Percentiles rank a stretch among this genome's conserved stretches.
Conservation (phyloP, 2,797 vertebrate genomes). For the Oreonectes daqikongensis region DNA sequence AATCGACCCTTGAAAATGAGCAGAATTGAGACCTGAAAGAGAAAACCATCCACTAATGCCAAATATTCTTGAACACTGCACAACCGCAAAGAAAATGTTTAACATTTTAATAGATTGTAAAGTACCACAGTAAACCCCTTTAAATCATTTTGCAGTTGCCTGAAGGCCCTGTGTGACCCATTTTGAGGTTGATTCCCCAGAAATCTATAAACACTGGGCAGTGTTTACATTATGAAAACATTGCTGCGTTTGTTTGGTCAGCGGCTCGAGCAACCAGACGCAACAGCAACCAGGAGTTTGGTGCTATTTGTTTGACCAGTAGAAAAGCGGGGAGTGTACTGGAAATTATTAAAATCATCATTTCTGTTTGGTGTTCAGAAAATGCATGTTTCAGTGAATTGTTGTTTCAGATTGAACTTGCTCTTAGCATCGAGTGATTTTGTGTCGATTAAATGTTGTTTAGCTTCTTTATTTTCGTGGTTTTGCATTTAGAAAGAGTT, state of each 20-base stretch:
- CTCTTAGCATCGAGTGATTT: background rate
- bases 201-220: background rate
- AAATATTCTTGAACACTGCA: background rate
- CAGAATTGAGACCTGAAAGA: no score
- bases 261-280: background rate
- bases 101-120: background rate
- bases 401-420: background rate
- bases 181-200: background rate
- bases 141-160: background rate
- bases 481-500: conserved; percentile 29
- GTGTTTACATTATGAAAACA: background rate
- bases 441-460: conserved; percentile 12
- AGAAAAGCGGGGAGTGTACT: background rate
- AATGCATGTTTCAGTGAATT: no score
- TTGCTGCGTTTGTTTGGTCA: background rate
- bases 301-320: background rate
- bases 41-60: background rate
- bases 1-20: no score
- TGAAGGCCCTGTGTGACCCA: background rate
- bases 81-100: background rate
- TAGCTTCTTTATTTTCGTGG: background rate
- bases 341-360: background rate
- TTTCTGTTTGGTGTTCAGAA: background rate
- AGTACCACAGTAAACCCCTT: background rate
- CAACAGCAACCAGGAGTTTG: background rate